Percentiles rank a stretch among this genome's conserved stretches.
Conservation (phyloP, 2,113 vertebrate species). For the Cathartes aura region DNA sequence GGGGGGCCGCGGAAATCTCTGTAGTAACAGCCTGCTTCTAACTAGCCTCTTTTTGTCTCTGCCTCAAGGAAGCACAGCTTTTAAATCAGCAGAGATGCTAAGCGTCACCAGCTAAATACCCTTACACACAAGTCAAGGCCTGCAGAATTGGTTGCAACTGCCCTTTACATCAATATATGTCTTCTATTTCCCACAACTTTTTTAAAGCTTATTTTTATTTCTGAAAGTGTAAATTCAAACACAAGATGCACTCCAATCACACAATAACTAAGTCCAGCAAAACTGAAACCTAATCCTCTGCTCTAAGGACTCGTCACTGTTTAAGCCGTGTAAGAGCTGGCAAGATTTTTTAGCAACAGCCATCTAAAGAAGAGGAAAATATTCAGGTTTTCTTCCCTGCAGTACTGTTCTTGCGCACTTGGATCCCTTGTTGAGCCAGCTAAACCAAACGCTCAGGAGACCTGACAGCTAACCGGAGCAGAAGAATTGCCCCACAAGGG, state of each 20-base stretch:
- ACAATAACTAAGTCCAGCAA: not conserved
- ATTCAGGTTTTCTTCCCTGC: not conserved
- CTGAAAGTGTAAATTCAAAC: not conserved
- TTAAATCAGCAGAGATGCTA: not conserved
- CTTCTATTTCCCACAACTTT: not conserved
- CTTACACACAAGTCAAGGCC: not conserved
- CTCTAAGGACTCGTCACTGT: not conserved
- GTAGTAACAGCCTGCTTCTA: not conserved
- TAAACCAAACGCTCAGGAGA: slow-evolving; percentile 46
- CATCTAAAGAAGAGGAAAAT: not conserved
- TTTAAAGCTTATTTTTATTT: not conserved
- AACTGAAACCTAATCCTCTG: not conserved
- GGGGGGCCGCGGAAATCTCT: not conserved
- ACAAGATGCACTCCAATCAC: not conserved
- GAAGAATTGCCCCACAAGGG: slow-evolving; percentile 68
- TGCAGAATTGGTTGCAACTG: not conserved
- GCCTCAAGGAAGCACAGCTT: not conserved
- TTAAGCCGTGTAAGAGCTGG: not conserved
- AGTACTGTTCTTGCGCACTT: not conserved
- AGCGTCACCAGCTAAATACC: not conserved
- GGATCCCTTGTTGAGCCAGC: slow-evolving; percentile 45
- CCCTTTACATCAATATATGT: not conserved
- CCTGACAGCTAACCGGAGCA: slow-evolving; percentile 72
- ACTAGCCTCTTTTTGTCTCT: not conserved
- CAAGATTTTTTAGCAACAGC: not conserved